These are phyloP conservation scores for Aphidoletes aphidimyza DNA, from an alignment of 2,888 invertebrate genomes.

Conservation along the genomic window DNA sequence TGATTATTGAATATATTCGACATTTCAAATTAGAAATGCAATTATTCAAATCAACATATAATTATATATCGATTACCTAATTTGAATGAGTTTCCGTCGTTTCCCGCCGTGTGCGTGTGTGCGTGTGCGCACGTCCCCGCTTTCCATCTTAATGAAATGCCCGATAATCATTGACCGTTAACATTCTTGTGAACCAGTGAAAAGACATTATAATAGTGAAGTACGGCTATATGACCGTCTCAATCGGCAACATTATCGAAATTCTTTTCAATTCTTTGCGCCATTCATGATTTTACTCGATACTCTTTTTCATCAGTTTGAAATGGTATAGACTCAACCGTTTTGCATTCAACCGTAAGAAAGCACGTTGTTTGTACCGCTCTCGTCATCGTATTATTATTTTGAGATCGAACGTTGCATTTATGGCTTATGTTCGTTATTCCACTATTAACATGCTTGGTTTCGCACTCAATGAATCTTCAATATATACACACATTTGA, in stretches of 20 bases:
- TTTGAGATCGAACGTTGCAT: constrained; percentile 40
- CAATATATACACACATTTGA: neutral
- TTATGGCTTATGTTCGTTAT: neutral
- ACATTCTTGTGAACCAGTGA: neutral
- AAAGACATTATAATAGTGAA: neutral
- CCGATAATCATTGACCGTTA: constrained; percentile 13
- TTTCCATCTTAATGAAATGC: neutral
- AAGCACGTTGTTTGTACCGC: neutral
- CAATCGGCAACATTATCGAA: constrained; percentile 16
- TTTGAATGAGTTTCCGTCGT: neutral
- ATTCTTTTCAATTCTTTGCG: constrained; percentile 18
- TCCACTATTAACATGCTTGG: constrained; percentile 15
- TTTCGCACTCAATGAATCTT: constrained; percentile 49
- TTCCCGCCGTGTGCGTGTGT: neutral
- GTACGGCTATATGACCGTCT: neutral
- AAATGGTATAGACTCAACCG: neutral
- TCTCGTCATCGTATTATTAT: neutral
- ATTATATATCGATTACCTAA: neutral
- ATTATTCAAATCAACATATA: constrained; percentile 10
- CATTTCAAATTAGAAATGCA: neutral
- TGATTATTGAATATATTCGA: neutral
- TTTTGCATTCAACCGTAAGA: constrained; percentile 39
- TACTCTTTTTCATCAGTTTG: neutral
- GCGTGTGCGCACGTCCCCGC: too few species aligned
- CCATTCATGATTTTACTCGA: neutral